Evolutionary conservation across 2,113 vertebrate genomes (phyloP), one percentile per base, ranked within the genome.

Genomic region (Tachuris rubrigastra): DNA sequence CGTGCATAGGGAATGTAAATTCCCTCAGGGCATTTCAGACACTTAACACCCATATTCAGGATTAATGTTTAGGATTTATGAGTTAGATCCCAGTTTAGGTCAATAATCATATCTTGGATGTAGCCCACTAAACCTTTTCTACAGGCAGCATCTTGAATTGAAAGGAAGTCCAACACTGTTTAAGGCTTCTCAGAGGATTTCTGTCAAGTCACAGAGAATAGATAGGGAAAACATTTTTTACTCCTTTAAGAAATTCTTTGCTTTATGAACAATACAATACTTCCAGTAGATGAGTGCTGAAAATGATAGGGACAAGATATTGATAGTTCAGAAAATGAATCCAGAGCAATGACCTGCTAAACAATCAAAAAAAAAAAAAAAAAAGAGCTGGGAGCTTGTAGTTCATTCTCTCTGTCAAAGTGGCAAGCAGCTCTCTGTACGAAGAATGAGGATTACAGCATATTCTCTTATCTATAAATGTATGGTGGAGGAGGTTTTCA

Each of bases 281-380:
- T 92, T 87, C 83, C 50, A 65, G 44, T 30, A 80, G 67, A 85
- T 67, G 58, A 25, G 47, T 49, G 42, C 37, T 78, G 55, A 83
- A 94, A 96, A 88, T 52, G 21, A 84, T 91, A 90, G 71, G 20
- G 33, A 82, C 42, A 78, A 85, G 62, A 58, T 75, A 92, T 18
- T 25, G 84, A 85, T 74, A 80, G 59, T 15, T 86, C 44, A 90
- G 84, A 89, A 66, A 93, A 95, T 74, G 20, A 85, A 82, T 47
- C 68, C 77, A 78, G 28, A 75, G 53, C 27, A 84, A 49, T 82
- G 91, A 52, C 24, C 77, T 65, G 13, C 33, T 83, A 85, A 81
- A 96, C 23, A 93, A 85, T 86, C 71, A 81, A 86, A 95, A 46
- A 81, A 85, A 95, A 42, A 75, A n/a, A 81, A 86, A 95, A 46